A percentile compares a stretch with the other conserved stretches of the same genome.
Evolutionary conservation across 1,140 invertebrate species (phyloP).

Genomic region (Macrostomum lignano): DNA sequence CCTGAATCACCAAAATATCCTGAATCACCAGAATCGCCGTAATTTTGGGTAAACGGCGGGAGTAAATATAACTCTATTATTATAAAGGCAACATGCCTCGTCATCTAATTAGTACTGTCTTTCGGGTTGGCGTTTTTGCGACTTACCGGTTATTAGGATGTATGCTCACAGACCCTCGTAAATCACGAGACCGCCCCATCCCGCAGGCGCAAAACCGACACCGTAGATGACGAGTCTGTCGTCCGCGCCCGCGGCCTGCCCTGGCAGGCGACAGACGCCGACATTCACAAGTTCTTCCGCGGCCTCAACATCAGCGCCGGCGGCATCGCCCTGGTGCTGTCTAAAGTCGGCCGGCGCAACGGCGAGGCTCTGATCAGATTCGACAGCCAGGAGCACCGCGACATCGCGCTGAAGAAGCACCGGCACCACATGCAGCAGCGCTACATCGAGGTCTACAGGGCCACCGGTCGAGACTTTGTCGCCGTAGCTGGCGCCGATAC

Average conservation of each 20-base stretch:
- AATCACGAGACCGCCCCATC: too few species aligned
- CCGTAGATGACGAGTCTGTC: slow-evolving; percentile 21
- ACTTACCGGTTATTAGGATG: neutral
- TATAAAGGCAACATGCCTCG: too few species aligned
- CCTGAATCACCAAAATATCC: too few species aligned
- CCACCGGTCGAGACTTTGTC: slow-evolving; percentile 77
- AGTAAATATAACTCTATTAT: too few species aligned
- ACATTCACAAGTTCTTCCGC: slow-evolving; percentile 91
- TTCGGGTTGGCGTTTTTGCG: neutral
- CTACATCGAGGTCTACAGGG: slow-evolving; percentile 90
- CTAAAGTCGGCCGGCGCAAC: slow-evolving; percentile 68
- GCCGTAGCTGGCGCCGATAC: slow-evolving; percentile 57
- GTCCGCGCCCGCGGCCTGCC: slow-evolving; percentile 80
- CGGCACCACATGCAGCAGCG: slow-evolving; percentile 76
- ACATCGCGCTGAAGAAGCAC: slow-evolving; percentile 81
- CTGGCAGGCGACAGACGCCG: slow-evolving; percentile 96
- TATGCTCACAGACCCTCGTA: neutral
- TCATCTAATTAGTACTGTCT: neutral
- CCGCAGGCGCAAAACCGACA: neutral
- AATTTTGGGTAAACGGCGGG: too few species aligned
- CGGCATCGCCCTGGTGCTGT: slow-evolving; percentile 84
- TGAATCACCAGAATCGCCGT: too few species aligned
- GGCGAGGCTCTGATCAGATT: slow-evolving; percentile 93
- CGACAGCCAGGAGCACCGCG: slow-evolving; percentile 65
- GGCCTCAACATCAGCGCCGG: slow-evolving; percentile 89